Conservation (phyloP, 2,113 vertebrate genomes). For the Eublepharis macularius region DNA sequence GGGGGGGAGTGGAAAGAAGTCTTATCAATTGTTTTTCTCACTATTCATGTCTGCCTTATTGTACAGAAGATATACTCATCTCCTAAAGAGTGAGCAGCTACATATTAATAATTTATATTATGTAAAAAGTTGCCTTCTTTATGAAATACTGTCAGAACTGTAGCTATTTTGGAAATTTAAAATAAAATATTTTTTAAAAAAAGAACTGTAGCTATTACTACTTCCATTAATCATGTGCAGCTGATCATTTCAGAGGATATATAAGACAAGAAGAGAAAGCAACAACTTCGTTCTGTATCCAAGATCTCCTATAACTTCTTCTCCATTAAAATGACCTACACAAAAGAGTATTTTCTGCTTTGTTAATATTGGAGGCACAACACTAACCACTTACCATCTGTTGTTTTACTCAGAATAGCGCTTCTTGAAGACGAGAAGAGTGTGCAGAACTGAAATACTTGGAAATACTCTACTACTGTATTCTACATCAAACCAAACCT, state of each 20-base stretch:
- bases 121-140: too few species aligned
- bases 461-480: neutral
- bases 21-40: neutral
- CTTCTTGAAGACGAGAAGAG: neutral
- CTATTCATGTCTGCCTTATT: neutral
- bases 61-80: neutral
- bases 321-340: conserved; percentile 10
- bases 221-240: neutral
- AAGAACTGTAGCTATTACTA: neutral
- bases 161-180: too few species aligned
- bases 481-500: neutral
- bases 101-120: neutral
- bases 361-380: neutral
- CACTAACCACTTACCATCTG: neutral
- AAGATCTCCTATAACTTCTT: neutral
- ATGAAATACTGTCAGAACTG: too few species aligned
- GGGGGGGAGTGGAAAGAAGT: neutral
- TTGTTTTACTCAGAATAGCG: neutral
- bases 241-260: neutral
- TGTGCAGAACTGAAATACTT: neutral
- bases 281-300: neutral
- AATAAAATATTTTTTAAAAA: too few species aligned
- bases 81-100: neutral
- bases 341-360: neutral
- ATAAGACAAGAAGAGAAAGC: rapidly evolving